Evolutionary conservation across 1,140 invertebrate species (phyloP), one percentile per base, ranked within the genome.

Genomic region (Bombus waltoni): DNA sequence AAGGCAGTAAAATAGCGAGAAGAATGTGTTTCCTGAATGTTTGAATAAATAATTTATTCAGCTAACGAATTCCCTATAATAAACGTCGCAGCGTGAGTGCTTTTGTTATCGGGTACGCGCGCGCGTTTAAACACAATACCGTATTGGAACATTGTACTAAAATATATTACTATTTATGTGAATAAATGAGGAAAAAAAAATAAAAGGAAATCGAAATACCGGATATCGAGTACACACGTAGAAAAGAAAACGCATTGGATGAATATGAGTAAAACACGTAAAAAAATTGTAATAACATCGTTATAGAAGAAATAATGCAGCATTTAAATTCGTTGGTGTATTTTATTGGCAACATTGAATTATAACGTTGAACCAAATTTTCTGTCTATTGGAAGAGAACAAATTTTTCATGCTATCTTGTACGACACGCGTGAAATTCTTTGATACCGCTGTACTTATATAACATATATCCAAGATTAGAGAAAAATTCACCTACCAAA

Each of bases 1-100:
- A 70, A 15, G 1, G 1, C 0, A 11, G 13, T 25, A 35, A 70
- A 22, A 32, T 32, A 22, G 10, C n/a, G 62, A 32, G n/a, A 65
- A 32, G 13, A 65, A 15, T 18, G n/a, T 65, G 13, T 65, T 65
- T 18, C 13, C n/a, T 15, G 62, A 32, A 32, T 6, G 0, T 32
- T 32, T 15, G 13, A 6, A 6, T 65, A 32, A 65, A 65, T 65
- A 32, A 65, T 32, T 65, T 28, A 62, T 62, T 13, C 59, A 28
- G 28, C 11, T n/a, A 62, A n/a, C 0, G 0, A 11, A 28, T 28
- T n/a, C 4, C 18, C 13, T 18, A 5, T 0, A 15, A 32, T 15
- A 32, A 65, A n/a, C 13, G n/a, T 15, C 18, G 32, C 0, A n/a
- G 6, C n/a, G 13, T 32, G 11, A 65, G 8, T 32, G n/a, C 1